These are phyloP conservation scores for Sebastes minor DNA, from an alignment of 2,797 vertebrate genomes.

Conservation along the genomic window DNA sequence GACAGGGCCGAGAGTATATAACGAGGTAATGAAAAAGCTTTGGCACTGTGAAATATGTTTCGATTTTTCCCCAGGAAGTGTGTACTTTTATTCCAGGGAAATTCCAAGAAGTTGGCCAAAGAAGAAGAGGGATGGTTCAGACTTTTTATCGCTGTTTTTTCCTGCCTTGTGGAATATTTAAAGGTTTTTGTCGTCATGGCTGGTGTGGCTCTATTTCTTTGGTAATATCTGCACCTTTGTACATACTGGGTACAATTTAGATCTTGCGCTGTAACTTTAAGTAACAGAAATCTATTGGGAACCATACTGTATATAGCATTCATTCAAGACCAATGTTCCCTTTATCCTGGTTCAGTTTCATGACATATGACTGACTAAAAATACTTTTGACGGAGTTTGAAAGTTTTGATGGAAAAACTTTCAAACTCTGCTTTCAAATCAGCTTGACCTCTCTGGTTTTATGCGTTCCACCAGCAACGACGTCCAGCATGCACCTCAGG, in stretches of 20 bases:
- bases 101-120: neutral
- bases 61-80: neutral
- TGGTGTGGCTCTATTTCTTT: neutral
- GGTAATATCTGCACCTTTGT: neutral
- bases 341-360: neutral
- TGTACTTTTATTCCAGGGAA: neutral
- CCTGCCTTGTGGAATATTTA: neutral
- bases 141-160: neutral
- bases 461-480: too few relatives aligned
- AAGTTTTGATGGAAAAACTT: slow-evolving; percentile 3
- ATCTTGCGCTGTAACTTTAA: neutral
- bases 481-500: too few relatives aligned
- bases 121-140: neutral
- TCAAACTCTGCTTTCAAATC: neutral
- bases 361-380: neutral
- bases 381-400: neutral
- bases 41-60: neutral
- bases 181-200: neutral
- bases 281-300: neutral
- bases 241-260: neutral
- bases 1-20: neutral
- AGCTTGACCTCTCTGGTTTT: neutral
- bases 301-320: neutral
- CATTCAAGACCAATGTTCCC: neutral
- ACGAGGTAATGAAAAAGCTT: slow-evolving; percentile 24